Evolutionary conservation across 2,797 vertebrate species (phyloP).

Genomic region (Microctenopoma stevenorrisi): DNA sequence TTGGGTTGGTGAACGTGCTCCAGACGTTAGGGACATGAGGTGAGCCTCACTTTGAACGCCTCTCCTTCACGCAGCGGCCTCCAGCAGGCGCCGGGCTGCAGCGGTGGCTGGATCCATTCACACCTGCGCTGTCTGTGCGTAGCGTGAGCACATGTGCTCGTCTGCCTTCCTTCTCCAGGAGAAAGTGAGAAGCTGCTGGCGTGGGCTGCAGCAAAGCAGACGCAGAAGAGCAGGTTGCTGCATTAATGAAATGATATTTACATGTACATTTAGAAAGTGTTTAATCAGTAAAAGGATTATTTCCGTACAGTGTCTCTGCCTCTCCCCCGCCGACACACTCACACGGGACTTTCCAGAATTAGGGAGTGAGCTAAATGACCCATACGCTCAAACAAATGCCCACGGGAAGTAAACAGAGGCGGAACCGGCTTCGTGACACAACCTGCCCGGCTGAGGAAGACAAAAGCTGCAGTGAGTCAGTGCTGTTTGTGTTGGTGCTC

Average conservation of each 20-base stretch:
- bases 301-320: background rate
- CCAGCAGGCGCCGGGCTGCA: too few species aligned
- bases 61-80: too few species aligned
- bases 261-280: background rate
- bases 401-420: conserved; percentile 60
- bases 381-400: conserved; percentile 19
- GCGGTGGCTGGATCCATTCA: background rate
- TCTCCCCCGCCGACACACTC: background rate
- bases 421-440: conserved; percentile 62
- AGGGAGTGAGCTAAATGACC: conserved; percentile 68
- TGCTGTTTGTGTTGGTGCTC: background rate
- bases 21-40: too few species aligned
- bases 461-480: conserved; percentile 15
- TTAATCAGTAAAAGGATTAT: conserved; percentile 17
- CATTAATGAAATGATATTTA: conserved; percentile 37
- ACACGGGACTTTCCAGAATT: conserved; percentile 53
- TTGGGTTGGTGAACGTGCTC: too few species aligned
- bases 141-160: conserved; percentile 7
- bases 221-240: conserved; percentile 14
- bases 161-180: conserved; percentile 12
- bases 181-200: conserved; percentile 9
- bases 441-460: conserved; percentile 54
- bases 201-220: conserved; percentile 11
- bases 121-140: background rate
- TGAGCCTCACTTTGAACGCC: too few species aligned